phyloP scores from a whole-genome alignment of 2,113 vertebrate genomes.

The Oriolus oriolus region DNA sequence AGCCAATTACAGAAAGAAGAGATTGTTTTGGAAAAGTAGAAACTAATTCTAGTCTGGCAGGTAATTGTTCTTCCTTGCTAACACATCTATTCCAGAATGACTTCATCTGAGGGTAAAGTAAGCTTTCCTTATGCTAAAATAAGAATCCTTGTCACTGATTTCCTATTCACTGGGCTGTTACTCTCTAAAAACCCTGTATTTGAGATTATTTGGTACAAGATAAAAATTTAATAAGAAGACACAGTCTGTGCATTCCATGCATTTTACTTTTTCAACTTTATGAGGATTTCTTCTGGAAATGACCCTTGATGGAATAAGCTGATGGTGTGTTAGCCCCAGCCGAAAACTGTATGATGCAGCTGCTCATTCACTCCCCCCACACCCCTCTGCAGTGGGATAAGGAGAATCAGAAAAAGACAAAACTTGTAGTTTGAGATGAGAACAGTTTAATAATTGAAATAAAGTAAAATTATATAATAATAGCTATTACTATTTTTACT shows the following conservation, averaged over 20 bases:
- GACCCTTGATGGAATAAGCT: neutral
- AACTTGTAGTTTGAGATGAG: neutral
- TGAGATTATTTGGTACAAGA: neutral
- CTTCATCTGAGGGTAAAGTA: neutral
- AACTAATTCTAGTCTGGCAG: neutral
- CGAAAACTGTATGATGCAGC: neutral
- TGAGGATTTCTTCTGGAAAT: neutral
- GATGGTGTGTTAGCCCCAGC: neutral
- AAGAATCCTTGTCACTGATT: neutral
- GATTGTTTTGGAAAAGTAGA: neutral
- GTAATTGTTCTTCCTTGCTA: neutral
- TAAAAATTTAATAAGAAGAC: neutral
- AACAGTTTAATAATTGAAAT: neutral
- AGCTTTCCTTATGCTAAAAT: neutral
- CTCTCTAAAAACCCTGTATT: neutral
- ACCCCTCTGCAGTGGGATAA: neutral
- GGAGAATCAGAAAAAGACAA: neutral
- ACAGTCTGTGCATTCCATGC: neutral
- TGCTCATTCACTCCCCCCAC: rapidly evolving
- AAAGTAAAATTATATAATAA: neutral
- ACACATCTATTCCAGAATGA: neutral
- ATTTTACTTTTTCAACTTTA: neutral
- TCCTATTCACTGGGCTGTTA: neutral
- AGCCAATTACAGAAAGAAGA: neutral
- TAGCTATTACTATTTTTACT: neutral